A percentile compares a stretch with the other conserved stretches of the same genome.
Conservation (phyloP, 2,113 vertebrate species). For the Neolamprologus kungweensis region DNA sequence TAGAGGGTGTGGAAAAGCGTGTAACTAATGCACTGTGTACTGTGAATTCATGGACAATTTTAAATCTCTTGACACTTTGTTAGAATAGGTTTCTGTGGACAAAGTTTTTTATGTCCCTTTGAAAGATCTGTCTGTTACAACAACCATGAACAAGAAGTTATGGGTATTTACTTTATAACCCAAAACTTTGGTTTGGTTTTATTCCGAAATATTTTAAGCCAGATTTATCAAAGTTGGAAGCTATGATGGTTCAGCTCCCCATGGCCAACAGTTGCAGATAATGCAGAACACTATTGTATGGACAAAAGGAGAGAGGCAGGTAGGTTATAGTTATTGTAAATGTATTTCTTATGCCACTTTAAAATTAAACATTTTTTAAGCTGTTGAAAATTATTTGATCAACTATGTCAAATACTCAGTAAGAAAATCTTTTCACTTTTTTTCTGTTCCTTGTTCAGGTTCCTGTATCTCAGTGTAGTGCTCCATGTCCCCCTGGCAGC, state of each 20-base stretch:
- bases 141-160: not conserved
- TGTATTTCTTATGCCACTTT: not conserved
- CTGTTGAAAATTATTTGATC: not conserved
- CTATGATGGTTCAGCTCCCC: conserved; percentile 64
- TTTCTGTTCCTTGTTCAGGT: too few relatives aligned
- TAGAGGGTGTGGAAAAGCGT: too few relatives aligned
- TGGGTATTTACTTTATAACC: not conserved
- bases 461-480: too few relatives aligned
- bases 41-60: too few relatives aligned
- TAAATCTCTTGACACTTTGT: too few relatives aligned
- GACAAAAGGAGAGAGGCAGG: conserved; percentile 41
- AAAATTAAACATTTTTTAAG: not conserved
- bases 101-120: too few relatives aligned
- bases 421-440: not conserved
- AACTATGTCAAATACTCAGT: not conserved
- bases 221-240: conserved; percentile 65
- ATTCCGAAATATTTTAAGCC: not conserved
- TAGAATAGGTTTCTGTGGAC: too few relatives aligned
- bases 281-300: conserved; percentile 56
- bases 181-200: not conserved
- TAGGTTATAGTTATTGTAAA: not conserved
- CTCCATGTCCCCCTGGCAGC: too few relatives aligned
- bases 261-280: conserved; percentile 48
- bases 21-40: too few relatives aligned
- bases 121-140: too few relatives aligned